Evolutionary conservation across 2,113 vertebrate genomes (phyloP), one percentile per base, ranked within the genome.

Genomic region (Leptobrachium ailaonicum): DNA sequence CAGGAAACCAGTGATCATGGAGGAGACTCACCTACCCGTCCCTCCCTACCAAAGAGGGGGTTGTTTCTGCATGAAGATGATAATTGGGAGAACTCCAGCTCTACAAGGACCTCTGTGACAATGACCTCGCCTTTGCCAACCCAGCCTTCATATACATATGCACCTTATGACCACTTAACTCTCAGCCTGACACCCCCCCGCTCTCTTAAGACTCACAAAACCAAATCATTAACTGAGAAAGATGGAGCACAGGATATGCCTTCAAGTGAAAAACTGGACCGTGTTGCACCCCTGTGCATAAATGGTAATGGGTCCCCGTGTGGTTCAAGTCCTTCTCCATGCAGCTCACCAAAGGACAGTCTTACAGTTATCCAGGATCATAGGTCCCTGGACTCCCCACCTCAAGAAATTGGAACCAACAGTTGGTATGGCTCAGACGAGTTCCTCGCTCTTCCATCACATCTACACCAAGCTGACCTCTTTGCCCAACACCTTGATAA

Each of bases 381-480:
- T 88, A 69, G 54, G 69, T 4, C 67, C 4, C 66, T 63, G 20
- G 66, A 69, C 67, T 86, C 89, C 2, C 76, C 85, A 64, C 84
- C 87, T 50, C 79, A 56, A 86, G 84, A 82, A 84, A 75, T 62
- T 86, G 89, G 84, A 82, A 70, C 84, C 85, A 87, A 75, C 85
- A 84, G 90, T 72, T 99, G 96, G 96, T 99, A 95, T 44, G 98
- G 96, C 6, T 99, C 97, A 0, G 97, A 99, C 53, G 97, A 99
- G 85, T 99, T 98, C 87, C 89, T 99, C 83, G 95, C 97, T 0
- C 95, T 99, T 54, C 98, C 98, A 1, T 93, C 95, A 50, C 96
- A 99, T 82, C 95, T 99, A 44, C 96, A 86, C 41, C 93, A 98
- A 89, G 96, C 96, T 0, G 98, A 99, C 91, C 91, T 96, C 69